Evolutionary conservation across 2,113 vertebrate genomes (phyloP).

Genomic region (Miniopterus natalensis): DNA sequence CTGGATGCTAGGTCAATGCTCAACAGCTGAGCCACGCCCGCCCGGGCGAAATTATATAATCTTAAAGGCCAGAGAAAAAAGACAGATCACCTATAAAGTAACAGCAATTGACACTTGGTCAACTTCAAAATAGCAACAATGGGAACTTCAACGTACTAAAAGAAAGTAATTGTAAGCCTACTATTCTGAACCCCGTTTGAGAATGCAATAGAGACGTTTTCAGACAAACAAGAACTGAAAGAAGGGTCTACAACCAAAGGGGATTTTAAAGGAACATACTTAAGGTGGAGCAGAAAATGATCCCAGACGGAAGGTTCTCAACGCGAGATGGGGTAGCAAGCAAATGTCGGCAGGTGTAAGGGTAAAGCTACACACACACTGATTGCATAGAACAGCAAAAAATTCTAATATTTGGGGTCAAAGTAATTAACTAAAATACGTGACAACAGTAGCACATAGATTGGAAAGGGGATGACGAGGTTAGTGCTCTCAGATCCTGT

Average conservation of each 20-base stretch:
- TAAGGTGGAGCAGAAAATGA: neutral
- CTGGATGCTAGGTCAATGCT: too few species aligned
- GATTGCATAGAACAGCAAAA: neutral
- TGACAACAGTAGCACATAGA: neutral
- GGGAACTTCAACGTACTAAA: neutral
- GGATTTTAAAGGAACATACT: neutral
- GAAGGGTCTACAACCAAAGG: neutral
- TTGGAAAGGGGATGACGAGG: neutral
- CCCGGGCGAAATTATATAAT: neutral
- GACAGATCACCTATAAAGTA: neutral
- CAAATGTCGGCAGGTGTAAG: neutral
- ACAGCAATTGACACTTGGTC: neutral
- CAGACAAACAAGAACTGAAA: neutral
- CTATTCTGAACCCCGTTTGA: neutral
- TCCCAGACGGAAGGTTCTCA: neutral
- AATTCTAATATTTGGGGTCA: neutral
- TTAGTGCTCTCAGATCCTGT: neutral
- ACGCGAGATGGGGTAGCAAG: neutral
- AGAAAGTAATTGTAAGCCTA: neutral
- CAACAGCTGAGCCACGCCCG: too few species aligned
- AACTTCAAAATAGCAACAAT: neutral
- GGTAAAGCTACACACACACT: neutral
- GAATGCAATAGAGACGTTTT: neutral
- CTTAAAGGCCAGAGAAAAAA: neutral
- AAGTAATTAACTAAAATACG: neutral